Percentiles rank a stretch among this genome's conserved stretches.
These are phyloP conservation scores for Pontoporia blainvillei DNA, from an alignment of 2,113 vertebrate species.

Conservation along the genomic window DNA sequence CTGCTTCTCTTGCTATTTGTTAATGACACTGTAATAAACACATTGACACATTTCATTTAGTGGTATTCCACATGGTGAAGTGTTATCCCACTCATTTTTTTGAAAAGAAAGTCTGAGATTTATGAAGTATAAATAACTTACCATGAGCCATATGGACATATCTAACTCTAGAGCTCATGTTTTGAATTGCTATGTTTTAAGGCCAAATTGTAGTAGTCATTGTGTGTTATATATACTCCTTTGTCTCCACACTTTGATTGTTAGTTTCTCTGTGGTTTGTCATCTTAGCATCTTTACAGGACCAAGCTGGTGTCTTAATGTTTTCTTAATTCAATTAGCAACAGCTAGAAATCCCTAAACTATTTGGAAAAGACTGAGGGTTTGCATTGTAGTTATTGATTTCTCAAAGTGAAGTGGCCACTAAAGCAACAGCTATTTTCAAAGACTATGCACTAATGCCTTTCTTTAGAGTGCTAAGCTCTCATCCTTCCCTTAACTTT, in stretches of 20 bases:
- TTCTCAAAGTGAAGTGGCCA: neutral
- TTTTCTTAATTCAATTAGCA: neutral
- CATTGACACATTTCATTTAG: neutral
- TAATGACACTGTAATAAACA: neutral
- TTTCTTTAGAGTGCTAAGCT: neutral
- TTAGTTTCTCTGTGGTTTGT: neutral
- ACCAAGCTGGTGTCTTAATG: neutral
- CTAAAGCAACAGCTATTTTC: neutral
- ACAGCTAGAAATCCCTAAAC: neutral
- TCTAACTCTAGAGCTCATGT: neutral
- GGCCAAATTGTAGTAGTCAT: neutral
- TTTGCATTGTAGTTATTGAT: neutral
- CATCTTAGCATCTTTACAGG: neutral
- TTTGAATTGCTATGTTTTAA: neutral
- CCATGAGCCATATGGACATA: too few species aligned
- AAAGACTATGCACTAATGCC: accelerated
- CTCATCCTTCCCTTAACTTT: neutral
- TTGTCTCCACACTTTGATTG: neutral
- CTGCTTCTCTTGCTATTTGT: neutral
- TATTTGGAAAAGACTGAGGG: neutral
- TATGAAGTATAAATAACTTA: neutral
- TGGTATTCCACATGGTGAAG: neutral
- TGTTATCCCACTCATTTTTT: neutral
- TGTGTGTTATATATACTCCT: neutral
- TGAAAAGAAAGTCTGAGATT: neutral